Conservation (phyloP, 2,888 invertebrate species). For the Leptinotarsa peninsularis region DNA sequence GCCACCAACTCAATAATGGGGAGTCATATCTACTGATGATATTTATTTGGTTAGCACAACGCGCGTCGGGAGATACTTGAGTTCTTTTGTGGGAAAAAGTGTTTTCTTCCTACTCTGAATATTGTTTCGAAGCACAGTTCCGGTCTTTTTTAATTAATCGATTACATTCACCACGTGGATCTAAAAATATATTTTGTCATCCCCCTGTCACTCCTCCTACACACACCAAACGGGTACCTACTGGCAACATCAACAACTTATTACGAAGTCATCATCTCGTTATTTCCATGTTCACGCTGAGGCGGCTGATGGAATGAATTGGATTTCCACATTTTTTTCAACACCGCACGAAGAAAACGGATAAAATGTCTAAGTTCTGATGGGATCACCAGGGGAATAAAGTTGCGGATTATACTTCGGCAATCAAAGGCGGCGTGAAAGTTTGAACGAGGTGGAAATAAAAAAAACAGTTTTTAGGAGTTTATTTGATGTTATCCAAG, state of each 20-base stretch:
- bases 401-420: slow-evolving; percentile 8
- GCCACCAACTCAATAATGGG: too few species aligned
- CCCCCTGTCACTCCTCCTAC: background rate
- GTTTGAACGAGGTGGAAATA: background rate
- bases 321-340: slow-evolving; percentile 3
- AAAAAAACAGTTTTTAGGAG: background rate
- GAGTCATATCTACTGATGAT: too few species aligned
- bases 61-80: too few species aligned
- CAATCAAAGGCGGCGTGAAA: slow-evolving; percentile 9
- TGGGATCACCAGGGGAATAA: background rate
- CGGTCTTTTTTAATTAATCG: too few species aligned
- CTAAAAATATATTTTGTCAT: background rate
- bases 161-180: background rate
- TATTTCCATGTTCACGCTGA: background rate
- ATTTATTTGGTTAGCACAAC: too few species aligned
- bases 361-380: slow-evolving; percentile 9
- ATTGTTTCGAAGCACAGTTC: too few species aligned
- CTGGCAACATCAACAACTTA: slow-evolving; percentile 13
- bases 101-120: too few species aligned
- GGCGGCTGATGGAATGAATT: slow-evolving; percentile 2
- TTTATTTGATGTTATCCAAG: background rate
- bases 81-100: too few species aligned
- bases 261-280: slow-evolving; percentile 5
- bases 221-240: background rate
- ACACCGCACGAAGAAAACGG: slow-evolving; percentile 6